Conservation (phyloP, 1,140 invertebrate species). For the Leptinotarsa defecta region DNA sequence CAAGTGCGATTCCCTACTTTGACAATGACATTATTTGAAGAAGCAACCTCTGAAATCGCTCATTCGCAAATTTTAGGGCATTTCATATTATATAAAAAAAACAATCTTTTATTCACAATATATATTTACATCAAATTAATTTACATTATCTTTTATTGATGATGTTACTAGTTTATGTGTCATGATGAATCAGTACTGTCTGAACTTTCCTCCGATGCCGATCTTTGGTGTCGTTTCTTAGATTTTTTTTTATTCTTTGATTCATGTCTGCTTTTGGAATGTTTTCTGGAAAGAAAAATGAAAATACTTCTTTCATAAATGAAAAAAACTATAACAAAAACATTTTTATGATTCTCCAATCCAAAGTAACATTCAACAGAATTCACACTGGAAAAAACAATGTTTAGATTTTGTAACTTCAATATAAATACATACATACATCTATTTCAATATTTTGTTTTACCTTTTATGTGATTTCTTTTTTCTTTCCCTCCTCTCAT, state of each 20-base stretch:
- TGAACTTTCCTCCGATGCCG: slow-evolving; percentile 34
- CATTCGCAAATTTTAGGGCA: no score
- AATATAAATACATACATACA: background rate
- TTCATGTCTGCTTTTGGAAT: slow-evolving; percentile 41
- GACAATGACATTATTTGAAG: no score
- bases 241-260: slow-evolving; percentile 44
- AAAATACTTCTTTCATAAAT: background rate
- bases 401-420: background rate
- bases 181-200: slow-evolving; percentile 24
- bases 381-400: background rate
- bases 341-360: background rate
- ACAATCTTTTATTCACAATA: background rate
- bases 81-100: background rate
- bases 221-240: slow-evolving; percentile 39
- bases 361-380: background rate
- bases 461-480: slow-evolving; percentile 49
- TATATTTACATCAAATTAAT: background rate
- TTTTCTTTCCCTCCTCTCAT: slow-evolving; percentile 32
- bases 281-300: slow-evolving; percentile 44
- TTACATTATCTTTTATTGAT: background rate
- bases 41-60: no score
- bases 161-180: slow-evolving; percentile 7
- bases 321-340: background rate
- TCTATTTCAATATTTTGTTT: background rate
- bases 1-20: no score